Evolutionary conservation across 2,113 vertebrate species (phyloP).

Genomic region (Callipepla squamata): DNA sequence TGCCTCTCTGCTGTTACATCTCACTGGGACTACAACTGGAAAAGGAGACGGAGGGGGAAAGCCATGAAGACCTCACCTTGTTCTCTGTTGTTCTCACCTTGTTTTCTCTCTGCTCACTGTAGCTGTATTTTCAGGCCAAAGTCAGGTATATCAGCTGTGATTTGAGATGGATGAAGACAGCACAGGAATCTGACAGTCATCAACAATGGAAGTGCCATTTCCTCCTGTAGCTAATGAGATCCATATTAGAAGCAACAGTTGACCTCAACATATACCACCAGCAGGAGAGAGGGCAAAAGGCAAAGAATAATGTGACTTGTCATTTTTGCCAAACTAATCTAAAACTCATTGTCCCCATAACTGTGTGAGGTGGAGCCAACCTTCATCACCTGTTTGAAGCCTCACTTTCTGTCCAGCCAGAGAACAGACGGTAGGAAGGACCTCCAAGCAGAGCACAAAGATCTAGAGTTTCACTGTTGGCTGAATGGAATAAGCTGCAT

Average conservation of each 20-base stretch:
- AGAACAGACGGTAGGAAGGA: neutral
- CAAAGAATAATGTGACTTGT: neutral
- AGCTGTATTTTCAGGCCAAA: neutral
- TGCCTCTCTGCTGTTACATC: neutral
- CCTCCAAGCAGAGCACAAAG: neutral
- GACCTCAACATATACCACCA: neutral
- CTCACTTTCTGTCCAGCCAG: neutral
- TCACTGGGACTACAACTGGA: neutral
- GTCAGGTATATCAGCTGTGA: neutral
- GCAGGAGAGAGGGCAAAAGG: neutral
- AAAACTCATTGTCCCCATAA: neutral
- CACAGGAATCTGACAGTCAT: neutral
- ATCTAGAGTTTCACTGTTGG: conserved; percentile 14
- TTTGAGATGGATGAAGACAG: neutral
- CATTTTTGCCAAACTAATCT: neutral
- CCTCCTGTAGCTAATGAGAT: neutral
- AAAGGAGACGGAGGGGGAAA: neutral
- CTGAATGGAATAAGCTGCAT: conserved; percentile 32
- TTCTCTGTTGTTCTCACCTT: neutral
- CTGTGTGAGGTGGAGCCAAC: neutral
- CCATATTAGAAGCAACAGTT: neutral
- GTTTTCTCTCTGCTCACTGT: neutral
- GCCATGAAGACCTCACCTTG: neutral
- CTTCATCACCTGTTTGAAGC: neutral
- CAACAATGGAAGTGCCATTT: neutral